phyloP scores from a whole-genome alignment of 2,888 invertebrate species.

The Lithophane ornitopus region DNA sequence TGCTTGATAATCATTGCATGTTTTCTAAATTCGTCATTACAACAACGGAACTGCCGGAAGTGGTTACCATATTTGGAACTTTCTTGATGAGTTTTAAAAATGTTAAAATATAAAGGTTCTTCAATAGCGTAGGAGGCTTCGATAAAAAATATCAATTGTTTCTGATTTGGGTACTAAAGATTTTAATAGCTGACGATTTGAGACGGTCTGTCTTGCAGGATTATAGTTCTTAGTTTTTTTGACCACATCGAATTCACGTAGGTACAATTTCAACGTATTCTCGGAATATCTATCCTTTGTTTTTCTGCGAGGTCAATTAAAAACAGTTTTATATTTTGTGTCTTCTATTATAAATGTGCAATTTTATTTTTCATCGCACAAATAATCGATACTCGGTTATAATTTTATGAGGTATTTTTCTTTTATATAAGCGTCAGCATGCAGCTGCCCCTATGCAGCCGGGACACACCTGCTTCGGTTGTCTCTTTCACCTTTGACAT shows the following conservation, averaged over 20 bases:
- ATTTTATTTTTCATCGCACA: slow-evolving; percentile 62
- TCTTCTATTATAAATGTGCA: slow-evolving; percentile 54
- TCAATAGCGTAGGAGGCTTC: slow-evolving; percentile 48
- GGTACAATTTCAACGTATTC: slow-evolving; percentile 63
- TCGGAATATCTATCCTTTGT: slow-evolving; percentile 63
- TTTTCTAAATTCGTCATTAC: slow-evolving; percentile 56
- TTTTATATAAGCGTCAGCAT: slow-evolving; percentile 68
- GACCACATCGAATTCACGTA: slow-evolving; percentile 60
- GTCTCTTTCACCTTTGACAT: slow-evolving; percentile 85
- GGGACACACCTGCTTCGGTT: slow-evolving; percentile 79
- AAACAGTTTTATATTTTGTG: slow-evolving; percentile 52
- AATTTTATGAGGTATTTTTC: slow-evolving; percentile 69
- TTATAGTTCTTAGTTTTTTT: slow-evolving; percentile 64
- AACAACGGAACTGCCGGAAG: slow-evolving; percentile 36
- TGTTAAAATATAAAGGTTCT: slow-evolving; percentile 39
- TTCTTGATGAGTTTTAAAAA: slow-evolving; percentile 17
- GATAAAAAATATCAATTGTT: slow-evolving; percentile 61
- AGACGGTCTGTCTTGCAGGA: slow-evolving; percentile 60
- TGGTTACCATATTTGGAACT: slow-evolving; percentile 20
- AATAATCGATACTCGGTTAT: slow-evolving; percentile 70
- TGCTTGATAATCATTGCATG: slow-evolving; percentile 31
- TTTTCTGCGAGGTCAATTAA: slow-evolving; percentile 59
- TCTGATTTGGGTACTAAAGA: slow-evolving; percentile 65
- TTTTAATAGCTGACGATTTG: slow-evolving; percentile 67
- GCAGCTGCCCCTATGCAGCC: slow-evolving; percentile 75